Conservation (phyloP, 2,797 vertebrate species). For the Xenopus petersii region DNA sequence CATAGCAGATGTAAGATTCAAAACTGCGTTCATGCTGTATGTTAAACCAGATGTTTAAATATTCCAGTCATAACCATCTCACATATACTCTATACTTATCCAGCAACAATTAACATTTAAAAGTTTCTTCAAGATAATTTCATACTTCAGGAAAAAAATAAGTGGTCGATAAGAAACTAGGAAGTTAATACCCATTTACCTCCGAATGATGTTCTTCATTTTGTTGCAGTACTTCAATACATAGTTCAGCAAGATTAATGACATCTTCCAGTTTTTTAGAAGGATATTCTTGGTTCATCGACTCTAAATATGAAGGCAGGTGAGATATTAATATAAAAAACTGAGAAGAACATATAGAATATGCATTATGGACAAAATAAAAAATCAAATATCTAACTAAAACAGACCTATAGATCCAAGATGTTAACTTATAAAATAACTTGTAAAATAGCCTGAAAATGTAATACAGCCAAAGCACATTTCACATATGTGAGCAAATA, state of each 20-base stretch:
- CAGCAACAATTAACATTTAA: constrained; percentile 15
- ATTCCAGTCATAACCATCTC: constrained; percentile 63
- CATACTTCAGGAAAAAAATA: constrained; percentile 48
- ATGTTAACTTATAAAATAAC: no score
- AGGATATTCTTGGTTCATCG: constrained; percentile 73
- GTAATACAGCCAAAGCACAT: no score
- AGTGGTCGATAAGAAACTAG: no score
- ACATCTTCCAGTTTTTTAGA: constrained; percentile 85
- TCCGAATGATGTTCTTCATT: constrained; percentile 96
- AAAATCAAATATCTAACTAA: no score
- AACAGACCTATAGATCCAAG: no score
- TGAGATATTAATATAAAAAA: neutral
- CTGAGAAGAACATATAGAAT: no score
- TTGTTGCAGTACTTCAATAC: constrained; percentile 93
- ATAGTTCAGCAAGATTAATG: constrained; percentile 87
- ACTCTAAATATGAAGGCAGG: constrained; percentile 60
- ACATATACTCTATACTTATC: constrained; percentile 1
- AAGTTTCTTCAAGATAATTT: constrained; percentile 42
- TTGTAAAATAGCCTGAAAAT: no score
- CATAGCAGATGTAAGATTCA: constrained; percentile 74
- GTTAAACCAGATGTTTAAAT: constrained; percentile 74
- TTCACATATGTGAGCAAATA: no score
- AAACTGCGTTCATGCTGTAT: constrained; percentile 66
- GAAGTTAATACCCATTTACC: constrained; percentile 62
- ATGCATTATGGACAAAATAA: no score